These are phyloP conservation scores for Ecliptopera silaceata DNA, from an alignment of 2,888 invertebrate genomes.

Conservation along the genomic window DNA sequence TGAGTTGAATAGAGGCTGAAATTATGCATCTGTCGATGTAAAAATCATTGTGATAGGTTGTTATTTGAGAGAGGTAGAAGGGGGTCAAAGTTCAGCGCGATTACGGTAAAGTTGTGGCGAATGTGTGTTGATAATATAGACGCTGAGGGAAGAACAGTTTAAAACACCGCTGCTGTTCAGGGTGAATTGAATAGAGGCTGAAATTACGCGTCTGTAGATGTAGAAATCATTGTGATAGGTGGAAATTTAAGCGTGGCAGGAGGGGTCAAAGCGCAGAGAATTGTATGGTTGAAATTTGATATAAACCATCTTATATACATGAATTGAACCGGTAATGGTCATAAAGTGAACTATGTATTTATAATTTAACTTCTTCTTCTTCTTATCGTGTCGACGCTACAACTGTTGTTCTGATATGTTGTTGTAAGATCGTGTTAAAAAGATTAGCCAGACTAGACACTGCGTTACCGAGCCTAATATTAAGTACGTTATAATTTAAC, in stretches of 20 bases:
- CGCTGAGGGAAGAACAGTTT: slow-evolving; percentile 95
- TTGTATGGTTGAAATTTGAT: too few relatives aligned
- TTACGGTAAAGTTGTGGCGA: slow-evolving; percentile 89
- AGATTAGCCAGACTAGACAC: too few relatives aligned
- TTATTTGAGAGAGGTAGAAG: not conserved
- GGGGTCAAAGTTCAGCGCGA: not conserved
- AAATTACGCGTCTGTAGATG: not conserved
- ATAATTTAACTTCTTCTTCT: too few relatives aligned
- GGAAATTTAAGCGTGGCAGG: not conserved
- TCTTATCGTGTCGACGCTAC: too few relatives aligned
- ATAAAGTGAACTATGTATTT: too few relatives aligned
- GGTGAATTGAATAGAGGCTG: slow-evolving; percentile 62
- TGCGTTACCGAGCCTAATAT: too few relatives aligned
- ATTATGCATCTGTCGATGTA: not conserved
- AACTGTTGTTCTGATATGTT: too few relatives aligned
- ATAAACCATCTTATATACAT: too few relatives aligned
- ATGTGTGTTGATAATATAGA: slow-evolving; percentile 97
- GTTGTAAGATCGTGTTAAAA: too few relatives aligned
- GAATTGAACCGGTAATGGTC: too few relatives aligned
- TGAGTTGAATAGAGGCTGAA: slow-evolving; percentile 26
- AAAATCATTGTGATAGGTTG: not conserved
- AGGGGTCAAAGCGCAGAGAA: too few relatives aligned
- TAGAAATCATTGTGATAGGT: not conserved
- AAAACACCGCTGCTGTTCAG: slow-evolving; percentile 93
- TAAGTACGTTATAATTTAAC: too few relatives aligned